phyloP scores from a whole-genome alignment of 2,888 invertebrate species.

The Agrotis ipsilon region DNA sequence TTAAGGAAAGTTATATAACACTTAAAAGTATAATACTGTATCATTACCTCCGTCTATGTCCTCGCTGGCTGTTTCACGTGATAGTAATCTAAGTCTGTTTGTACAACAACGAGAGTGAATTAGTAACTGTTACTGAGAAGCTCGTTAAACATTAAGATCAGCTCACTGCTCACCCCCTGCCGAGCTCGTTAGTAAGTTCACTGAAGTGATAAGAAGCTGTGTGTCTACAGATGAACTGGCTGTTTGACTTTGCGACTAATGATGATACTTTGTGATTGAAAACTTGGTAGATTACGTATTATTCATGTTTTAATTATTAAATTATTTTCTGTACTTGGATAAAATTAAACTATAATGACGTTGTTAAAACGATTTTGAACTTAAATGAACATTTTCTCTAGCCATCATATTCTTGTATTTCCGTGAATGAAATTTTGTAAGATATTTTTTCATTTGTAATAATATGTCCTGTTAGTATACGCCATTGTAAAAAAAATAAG shows the following conservation, averaged over 20 bases:
- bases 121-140: not conserved
- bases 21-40: not conserved
- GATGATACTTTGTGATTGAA: not conserved
- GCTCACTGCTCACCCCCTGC: not conserved
- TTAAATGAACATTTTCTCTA: too few species aligned
- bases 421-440: too few species aligned
- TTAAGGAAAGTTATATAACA: too few species aligned
- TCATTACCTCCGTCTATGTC: too few species aligned
- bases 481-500: too few species aligned
- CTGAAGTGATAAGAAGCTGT: not conserved
- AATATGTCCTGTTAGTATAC: too few species aligned
- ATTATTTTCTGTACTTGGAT: not conserved
- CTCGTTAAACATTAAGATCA: conserved; percentile 7
- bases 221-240: not conserved
- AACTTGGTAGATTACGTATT: too few species aligned
- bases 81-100: not conserved
- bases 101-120: not conserved
- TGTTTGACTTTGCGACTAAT: not conserved
- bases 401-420: too few species aligned
- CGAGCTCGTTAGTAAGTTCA: not conserved
- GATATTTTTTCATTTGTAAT: too few species aligned
- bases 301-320: not conserved
- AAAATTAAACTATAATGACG: not conserved
- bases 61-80: not conserved
- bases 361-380: too few species aligned